phyloP scores from a whole-genome alignment of 1,140 invertebrate genomes.

The Zophobas atratus region DNA sequence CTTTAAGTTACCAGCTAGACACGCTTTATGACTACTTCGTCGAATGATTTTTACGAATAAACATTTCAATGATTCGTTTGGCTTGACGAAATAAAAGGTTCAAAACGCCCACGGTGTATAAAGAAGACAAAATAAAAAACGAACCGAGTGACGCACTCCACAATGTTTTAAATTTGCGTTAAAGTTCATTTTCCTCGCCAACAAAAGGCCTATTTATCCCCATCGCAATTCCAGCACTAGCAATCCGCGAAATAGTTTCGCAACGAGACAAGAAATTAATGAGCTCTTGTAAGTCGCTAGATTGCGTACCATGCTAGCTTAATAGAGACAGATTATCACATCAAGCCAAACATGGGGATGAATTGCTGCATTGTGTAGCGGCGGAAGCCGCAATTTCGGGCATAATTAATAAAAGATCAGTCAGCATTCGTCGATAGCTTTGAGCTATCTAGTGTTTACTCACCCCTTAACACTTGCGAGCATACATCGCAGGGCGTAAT shows the following conservation, averaged over 20 bases:
- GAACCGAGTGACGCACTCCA: too few relatives aligned
- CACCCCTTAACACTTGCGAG: constrained; percentile 91
- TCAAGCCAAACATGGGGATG: constrained; percentile 21
- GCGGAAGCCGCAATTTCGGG: constrained; percentile 11
- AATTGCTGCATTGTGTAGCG: constrained; percentile 11
- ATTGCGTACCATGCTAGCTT: constrained; percentile 8
- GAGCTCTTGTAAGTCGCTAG: constrained; percentile 3
- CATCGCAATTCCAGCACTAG: constrained; percentile 2
- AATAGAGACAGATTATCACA: constrained; percentile 41
- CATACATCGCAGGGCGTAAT: constrained; percentile 96
- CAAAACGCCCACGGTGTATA: too few relatives aligned
- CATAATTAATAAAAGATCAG: constrained; percentile 34
- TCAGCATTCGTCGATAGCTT: constrained; percentile 2
- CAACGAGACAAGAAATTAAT: constrained; percentile 7
- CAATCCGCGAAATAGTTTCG: constrained; percentile 16
- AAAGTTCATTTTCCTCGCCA: too few relatives aligned
- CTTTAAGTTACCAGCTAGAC: too few relatives aligned
- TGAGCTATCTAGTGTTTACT: constrained; percentile 55
- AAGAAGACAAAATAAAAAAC: too few relatives aligned
- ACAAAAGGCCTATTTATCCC: too few relatives aligned
- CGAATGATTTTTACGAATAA: too few relatives aligned
- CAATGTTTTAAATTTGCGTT: too few relatives aligned
- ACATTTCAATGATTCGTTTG: too few relatives aligned
- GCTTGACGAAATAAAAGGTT: too few relatives aligned
- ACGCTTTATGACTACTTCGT: too few relatives aligned